phyloP scores from a whole-genome alignment of 2,113 vertebrate genomes.

The Buteo buteo region DNA sequence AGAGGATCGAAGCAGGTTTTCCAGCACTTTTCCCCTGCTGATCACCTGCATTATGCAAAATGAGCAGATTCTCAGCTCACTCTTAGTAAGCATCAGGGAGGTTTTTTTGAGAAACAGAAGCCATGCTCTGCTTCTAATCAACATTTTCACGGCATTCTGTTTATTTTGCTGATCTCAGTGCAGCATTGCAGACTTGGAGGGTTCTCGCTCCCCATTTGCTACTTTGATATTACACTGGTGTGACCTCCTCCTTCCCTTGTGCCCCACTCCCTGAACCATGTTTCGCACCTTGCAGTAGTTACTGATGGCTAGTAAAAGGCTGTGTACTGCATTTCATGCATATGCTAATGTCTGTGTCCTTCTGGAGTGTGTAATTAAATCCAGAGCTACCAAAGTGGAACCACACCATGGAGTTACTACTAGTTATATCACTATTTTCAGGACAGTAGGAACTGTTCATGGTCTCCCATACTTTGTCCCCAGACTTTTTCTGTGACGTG shows the following conservation, averaged over 20 bases:
- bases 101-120: not conserved
- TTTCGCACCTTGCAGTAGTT: not conserved
- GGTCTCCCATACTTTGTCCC: not conserved
- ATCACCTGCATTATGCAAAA: not conserved
- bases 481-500: accelerated
- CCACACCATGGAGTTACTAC: accelerated
- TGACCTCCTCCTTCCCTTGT: not conserved
- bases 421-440: not conserved
- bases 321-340: not conserved
- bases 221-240: not conserved
- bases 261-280: not conserved
- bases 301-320: not conserved
- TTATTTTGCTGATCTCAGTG: not conserved
- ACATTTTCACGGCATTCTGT: not conserved
- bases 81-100: not conserved
- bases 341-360: not conserved
- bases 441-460: not conserved
- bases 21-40: not conserved
- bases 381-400: not conserved
- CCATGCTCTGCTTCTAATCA: not conserved
- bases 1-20: not conserved
- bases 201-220: not conserved
- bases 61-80: not conserved
- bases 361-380: not conserved
- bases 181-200: not conserved